phyloP scores from a whole-genome alignment of 2,888 invertebrate genomes.

The Epicampocera succincta region DNA sequence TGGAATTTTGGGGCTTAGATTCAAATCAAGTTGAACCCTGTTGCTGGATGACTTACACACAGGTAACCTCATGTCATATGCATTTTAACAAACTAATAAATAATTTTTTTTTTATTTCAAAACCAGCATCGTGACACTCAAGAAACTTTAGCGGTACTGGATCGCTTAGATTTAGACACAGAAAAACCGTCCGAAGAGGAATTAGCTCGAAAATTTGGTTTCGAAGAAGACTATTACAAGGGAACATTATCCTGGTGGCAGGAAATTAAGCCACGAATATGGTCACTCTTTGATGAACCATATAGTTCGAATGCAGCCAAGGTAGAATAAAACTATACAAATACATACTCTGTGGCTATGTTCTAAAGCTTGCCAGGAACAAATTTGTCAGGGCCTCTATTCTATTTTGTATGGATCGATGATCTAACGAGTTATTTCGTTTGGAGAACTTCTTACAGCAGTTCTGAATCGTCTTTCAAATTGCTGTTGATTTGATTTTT shows the following conservation, averaged over 20 bases:
- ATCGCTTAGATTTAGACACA: constrained; percentile 97
- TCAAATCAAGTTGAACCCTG: constrained; percentile 99
- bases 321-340: constrained; percentile 83
- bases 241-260: constrained; percentile 98
- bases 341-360: no score
- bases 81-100: neutral
- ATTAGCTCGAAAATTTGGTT: constrained; percentile 97
- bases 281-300: constrained; percentile 99
- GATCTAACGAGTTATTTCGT: no score
- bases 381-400: no score
- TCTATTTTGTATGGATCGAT: no score
- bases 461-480: no score
- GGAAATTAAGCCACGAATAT: constrained; percentile 97
- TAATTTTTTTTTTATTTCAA: neutral
- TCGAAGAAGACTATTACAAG: constrained; percentile 95
- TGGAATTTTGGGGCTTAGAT: constrained; percentile 99
- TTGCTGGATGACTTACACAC: constrained; percentile 99
- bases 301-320: constrained; percentile 99
- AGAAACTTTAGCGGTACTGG: constrained; percentile 98
- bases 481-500: no score
- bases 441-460: no score
- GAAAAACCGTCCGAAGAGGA: constrained; percentile 99
- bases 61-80: constrained; percentile 83
- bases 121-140: constrained; percentile 97
- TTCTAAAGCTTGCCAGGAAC: no score